Evolutionary conservation across 2,797 vertebrate species (phyloP).

Genomic region (Enteromius mattozi): DNA sequence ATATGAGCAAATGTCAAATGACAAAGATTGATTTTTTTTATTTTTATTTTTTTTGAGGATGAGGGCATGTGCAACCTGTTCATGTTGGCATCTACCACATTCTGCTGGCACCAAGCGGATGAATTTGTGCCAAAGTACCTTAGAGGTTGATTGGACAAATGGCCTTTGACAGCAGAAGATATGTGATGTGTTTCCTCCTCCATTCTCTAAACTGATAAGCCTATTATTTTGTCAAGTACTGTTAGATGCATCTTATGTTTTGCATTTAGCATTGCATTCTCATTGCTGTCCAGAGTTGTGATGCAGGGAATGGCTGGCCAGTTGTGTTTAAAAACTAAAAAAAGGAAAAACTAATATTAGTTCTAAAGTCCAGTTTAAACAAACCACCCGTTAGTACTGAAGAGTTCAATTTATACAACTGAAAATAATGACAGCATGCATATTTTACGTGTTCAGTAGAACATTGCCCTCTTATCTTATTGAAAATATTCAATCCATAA

Average conservation of each 20-base stretch:
- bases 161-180: background rate
- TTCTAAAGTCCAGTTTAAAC: background rate
- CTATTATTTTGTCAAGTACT: background rate
- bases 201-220: background rate
- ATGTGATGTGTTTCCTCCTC: background rate
- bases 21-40: background rate
- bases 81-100: background rate
- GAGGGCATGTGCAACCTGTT: background rate
- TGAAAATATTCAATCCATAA: slow-evolving; percentile 8
- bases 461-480: background rate
- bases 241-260: background rate
- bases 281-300: background rate
- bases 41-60: background rate
- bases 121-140: slow-evolving; percentile 1
- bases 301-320: background rate
- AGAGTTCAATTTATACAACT: background rate
- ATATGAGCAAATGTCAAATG: background rate
- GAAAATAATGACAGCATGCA: slow-evolving; percentile 8
- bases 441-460: slow-evolving; percentile 6
- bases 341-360: background rate
- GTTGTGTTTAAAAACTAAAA: background rate
- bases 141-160: slow-evolving; percentile 13
- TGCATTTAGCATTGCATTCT: background rate
- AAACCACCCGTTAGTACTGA: background rate
- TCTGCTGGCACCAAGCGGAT: background rate